These are phyloP conservation scores for Carterocephalus palaemon DNA, from an alignment of 2,888 invertebrate species.

Conservation along the genomic window DNA sequence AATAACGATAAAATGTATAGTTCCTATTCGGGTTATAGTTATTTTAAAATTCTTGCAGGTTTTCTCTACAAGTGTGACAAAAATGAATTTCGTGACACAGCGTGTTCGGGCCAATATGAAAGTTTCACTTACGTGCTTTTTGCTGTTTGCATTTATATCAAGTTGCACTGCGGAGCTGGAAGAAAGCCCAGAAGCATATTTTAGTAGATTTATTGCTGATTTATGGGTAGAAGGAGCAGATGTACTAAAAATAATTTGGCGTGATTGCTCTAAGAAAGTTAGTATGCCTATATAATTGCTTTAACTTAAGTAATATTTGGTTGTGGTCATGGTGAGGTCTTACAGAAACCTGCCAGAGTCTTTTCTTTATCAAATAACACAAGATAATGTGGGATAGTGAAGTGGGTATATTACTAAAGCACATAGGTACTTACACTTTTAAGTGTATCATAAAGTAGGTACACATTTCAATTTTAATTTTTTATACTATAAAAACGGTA, in stretches of 20 bases:
- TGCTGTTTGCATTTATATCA: constrained; percentile 41
- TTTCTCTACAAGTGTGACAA: constrained; percentile 32
- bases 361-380: too few species aligned
- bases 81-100: constrained; percentile 52
- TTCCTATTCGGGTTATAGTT: not conserved
- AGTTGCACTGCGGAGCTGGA: constrained; percentile 46
- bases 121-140: constrained; percentile 40
- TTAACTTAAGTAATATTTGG: too few species aligned
- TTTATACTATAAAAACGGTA: too few species aligned
- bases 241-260: constrained; percentile 67
- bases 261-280: constrained; percentile 74
- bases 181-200: constrained; percentile 55
- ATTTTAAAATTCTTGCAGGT: constrained; percentile 21
- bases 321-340: not conserved
- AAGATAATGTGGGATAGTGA: too few species aligned
- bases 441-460: too few species aligned
- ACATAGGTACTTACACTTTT: too few species aligned
- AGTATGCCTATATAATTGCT: too few species aligned
- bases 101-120: constrained; percentile 40
- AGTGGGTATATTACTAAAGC: too few species aligned
- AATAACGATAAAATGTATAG: too few species aligned
- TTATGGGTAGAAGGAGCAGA: constrained; percentile 72
- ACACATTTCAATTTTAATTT: too few species aligned
- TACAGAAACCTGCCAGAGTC: too few species aligned
- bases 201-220: constrained; percentile 66